A percentile compares a stretch with the other conserved stretches of the same genome.
Conservation (phyloP, 1,140 invertebrate genomes). For the Solen grandis region DNA sequence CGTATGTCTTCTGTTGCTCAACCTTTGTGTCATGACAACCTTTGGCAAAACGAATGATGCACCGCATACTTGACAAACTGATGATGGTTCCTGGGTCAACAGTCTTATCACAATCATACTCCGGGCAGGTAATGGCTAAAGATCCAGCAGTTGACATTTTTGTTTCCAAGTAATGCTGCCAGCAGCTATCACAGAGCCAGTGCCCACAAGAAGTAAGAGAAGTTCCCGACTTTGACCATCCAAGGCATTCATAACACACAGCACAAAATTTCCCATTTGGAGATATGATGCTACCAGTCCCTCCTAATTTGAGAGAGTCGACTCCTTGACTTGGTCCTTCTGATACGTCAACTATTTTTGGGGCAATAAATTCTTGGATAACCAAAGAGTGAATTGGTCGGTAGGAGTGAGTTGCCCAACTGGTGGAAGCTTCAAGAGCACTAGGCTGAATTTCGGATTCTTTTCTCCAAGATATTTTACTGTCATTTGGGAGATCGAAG, state of each 20-base stretch:
- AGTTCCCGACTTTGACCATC: constrained; percentile 34
- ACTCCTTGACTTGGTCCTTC: constrained; percentile 21
- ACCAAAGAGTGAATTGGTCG: constrained; percentile 1
- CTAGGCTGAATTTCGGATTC: constrained; percentile 8
- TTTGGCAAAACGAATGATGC: constrained; percentile 49
- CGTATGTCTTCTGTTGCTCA: constrained; percentile 24
- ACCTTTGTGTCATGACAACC: constrained; percentile 47
- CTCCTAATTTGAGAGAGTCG: constrained; percentile 1
- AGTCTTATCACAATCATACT: constrained; percentile 58
- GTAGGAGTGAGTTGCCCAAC: constrained; percentile 20
- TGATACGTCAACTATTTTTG: not conserved
- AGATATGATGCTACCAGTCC: not conserved
- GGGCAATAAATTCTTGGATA: not conserved
- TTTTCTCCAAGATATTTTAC: not conserved
- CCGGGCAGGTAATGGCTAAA: constrained; percentile 32
- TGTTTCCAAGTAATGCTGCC: constrained; percentile 58
- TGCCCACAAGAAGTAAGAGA: constrained; percentile 65
- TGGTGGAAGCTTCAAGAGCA: constrained; percentile 6
- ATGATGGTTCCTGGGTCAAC: constrained; percentile 60
- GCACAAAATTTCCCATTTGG: constrained; percentile 53
- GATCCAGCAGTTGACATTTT: not conserved
- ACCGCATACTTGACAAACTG: constrained; percentile 57
- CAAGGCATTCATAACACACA: constrained; percentile 53
- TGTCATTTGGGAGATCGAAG: not conserved
- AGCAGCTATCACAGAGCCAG: constrained; percentile 71